These are phyloP conservation scores for Yponomeuta plumbellus DNA, from an alignment of 2,888 invertebrate species.

Conservation along the genomic window DNA sequence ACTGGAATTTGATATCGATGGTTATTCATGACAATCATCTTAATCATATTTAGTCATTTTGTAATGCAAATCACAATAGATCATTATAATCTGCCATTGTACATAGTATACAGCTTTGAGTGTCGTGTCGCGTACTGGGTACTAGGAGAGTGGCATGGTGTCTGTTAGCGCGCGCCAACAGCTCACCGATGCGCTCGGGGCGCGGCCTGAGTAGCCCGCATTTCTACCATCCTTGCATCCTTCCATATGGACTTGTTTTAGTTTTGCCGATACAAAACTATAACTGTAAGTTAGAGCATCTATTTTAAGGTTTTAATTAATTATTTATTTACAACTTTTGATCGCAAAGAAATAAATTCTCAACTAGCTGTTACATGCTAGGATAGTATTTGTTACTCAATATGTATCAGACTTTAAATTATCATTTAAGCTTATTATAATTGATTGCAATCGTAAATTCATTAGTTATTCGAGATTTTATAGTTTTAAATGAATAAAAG, in stretches of 20 bases:
- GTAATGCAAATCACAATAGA: constrained; percentile 32
- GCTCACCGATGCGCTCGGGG: constrained; percentile 49
- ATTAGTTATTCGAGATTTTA: constrained; percentile 29
- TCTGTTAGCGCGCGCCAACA: constrained; percentile 66
- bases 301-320: constrained; percentile 56
- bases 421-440: neutral
- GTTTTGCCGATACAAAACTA: constrained; percentile 75
- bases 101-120: constrained; percentile 43
- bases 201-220: neutral
- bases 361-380: constrained; percentile 44
- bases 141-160: constrained; percentile 55
- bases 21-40: constrained; percentile 67
- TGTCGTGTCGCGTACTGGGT: constrained; percentile 53
- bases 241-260: constrained; percentile 69
- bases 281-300: constrained; percentile 75
- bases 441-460: constrained; percentile 7
- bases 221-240: neutral
- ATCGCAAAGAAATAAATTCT: constrained; percentile 54
- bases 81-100: constrained; percentile 31
- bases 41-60: constrained; percentile 38
- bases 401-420: constrained; percentile 20
- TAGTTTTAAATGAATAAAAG: constrained; percentile 63
- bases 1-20: constrained; percentile 63
- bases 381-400: constrained; percentile 45
- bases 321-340: constrained; percentile 62